These are phyloP conservation scores for Plecotus auritus DNA, from an alignment of 2,113 vertebrate species.

Conservation along the genomic window DNA sequence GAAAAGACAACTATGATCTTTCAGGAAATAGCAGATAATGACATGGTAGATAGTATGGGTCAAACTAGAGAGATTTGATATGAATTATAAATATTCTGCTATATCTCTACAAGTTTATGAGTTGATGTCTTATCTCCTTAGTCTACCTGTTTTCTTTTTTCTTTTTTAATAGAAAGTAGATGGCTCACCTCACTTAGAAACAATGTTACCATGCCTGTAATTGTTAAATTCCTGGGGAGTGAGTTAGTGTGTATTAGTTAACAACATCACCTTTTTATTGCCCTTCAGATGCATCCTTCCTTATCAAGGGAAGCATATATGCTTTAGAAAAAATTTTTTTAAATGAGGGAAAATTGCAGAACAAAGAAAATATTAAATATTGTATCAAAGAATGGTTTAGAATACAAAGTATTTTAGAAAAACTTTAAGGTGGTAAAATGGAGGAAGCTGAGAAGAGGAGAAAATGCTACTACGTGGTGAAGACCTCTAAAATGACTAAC, in stretches of 20 bases:
- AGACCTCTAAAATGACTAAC: not conserved
- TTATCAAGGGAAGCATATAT: slow-evolving; percentile 39
- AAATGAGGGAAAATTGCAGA: not conserved
- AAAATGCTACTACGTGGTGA: not conserved
- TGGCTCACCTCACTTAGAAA: not conserved
- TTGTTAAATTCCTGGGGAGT: slow-evolving; percentile 9
- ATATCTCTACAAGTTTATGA: slow-evolving; percentile 13
- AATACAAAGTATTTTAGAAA: slow-evolving; percentile 7
- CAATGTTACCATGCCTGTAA: not conserved
- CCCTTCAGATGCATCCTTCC: slow-evolving; percentile 12
- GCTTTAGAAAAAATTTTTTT: slow-evolving; percentile 13
- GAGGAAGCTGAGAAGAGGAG: not conserved
- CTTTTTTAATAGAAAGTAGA: not conserved
- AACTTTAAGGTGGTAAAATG: not conserved
- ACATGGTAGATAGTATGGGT: not conserved
- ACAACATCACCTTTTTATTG: slow-evolving; percentile 10
- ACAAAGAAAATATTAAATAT: slow-evolving; percentile 16
- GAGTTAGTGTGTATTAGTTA: not conserved
- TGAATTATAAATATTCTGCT: slow-evolving; percentile 42
- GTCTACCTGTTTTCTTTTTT: not conserved
- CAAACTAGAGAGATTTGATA: slow-evolving; percentile 20
- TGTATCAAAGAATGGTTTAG: not conserved
- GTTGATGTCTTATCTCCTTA: not conserved
- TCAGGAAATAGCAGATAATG: not conserved
- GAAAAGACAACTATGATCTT: slow-evolving; percentile 9